Conservation (phyloP, 1,140 invertebrate genomes). For the Apis dorsata region DNA sequence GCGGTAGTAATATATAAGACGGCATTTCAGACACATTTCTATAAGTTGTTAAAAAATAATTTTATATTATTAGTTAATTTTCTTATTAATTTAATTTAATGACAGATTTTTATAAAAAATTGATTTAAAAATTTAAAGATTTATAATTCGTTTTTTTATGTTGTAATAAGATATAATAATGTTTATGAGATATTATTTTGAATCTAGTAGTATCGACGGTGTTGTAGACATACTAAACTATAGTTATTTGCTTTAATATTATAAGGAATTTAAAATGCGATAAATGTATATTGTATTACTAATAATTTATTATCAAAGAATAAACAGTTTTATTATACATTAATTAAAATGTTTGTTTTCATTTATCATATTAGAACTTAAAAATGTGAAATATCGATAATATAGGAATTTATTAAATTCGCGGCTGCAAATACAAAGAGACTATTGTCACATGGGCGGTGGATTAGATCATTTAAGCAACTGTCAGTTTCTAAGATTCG, state of each 20-base stretch:
- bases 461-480: slow-evolving; percentile 69
- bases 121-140: not conserved
- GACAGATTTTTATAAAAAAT: not conserved
- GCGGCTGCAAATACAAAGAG: slow-evolving; percentile 47
- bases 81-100: no score
- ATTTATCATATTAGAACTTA: not conserved
- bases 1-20: slow-evolving; percentile 57
- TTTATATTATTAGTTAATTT: not conserved
- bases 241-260: slow-evolving; percentile 1
- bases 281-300: not conserved
- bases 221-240: slow-evolving; percentile 9
- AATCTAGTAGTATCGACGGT: slow-evolving; percentile 30
- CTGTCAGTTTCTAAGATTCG: slow-evolving; percentile 72
- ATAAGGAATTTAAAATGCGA: not conserved
- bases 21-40: slow-evolving; percentile 60
- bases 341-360: not conserved
- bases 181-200: not conserved
- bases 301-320: not conserved
- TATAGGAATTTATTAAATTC: slow-evolving; percentile 3
- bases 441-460: slow-evolving; percentile 65
- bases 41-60: slow-evolving; percentile 46
- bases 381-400: slow-evolving; percentile 30
- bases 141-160: not conserved
- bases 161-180: not conserved
- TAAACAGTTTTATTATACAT: not conserved